Conservation (phyloP, 2,113 vertebrate genomes). For the Gavia stellata region DNA sequence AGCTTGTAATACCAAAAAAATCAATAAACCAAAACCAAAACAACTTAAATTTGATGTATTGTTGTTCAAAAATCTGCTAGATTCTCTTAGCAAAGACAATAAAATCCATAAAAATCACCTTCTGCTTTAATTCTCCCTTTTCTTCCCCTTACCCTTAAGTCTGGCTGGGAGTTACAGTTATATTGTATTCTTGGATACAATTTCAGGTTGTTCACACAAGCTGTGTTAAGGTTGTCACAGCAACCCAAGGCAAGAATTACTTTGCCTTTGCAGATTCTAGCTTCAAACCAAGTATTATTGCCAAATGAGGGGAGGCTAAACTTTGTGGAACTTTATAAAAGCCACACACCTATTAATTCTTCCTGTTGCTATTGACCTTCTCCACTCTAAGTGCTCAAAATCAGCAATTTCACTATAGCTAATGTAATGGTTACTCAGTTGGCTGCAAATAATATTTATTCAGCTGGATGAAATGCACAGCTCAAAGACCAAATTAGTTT, state of each 20-base stretch:
- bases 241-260: slow-evolving; percentile 33
- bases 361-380: not conserved
- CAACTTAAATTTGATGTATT: not conserved
- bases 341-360: not conserved
- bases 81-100: not conserved
- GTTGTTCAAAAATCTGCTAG: not conserved
- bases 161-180: not conserved
- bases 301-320: not conserved
- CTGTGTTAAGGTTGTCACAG: slow-evolving; percentile 50
- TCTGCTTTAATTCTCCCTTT: not conserved
- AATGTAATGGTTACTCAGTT: not conserved
- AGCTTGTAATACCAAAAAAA: not conserved
- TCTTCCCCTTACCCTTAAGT: not conserved
- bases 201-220: not conserved
- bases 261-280: slow-evolving; percentile 3
- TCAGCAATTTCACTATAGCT: not conserved
- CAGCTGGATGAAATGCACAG: slow-evolving; percentile 3
- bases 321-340: not conserved
- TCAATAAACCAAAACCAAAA: not conserved
- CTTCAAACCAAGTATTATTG: not conserved
- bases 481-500: not conserved
- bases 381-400: not conserved
- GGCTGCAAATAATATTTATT: slow-evolving; percentile 18
- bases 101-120: not conserved
- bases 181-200: not conserved